Conservation (phyloP, 2,888 invertebrate species). For the Pediacus dermestoides region DNA sequence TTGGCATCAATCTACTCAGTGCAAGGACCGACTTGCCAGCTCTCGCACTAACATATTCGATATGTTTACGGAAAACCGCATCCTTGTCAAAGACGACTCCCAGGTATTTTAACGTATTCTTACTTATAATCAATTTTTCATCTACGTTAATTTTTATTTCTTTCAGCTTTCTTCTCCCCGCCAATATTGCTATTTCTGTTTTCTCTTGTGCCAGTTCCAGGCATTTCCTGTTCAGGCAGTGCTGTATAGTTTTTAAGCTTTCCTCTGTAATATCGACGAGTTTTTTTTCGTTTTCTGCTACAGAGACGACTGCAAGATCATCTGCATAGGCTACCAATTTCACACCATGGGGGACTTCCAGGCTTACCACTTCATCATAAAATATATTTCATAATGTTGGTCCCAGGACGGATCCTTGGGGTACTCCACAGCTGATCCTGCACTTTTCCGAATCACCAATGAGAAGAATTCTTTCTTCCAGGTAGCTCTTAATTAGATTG, state of each 20-base stretch:
- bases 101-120: constrained; percentile 7
- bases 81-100: constrained; percentile 7
- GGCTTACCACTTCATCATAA: constrained; percentile 10
- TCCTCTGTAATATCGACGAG: constrained; percentile 2
- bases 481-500: constrained; percentile 17
- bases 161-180: constrained; percentile 7
- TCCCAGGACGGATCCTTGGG: constrained; percentile 12
- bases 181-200: constrained; percentile 15
- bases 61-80: too few species aligned
- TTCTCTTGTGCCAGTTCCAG: constrained; percentile 14
- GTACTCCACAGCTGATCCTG: constrained; percentile 12
- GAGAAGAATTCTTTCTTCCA: constrained; percentile 9
- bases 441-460: neutral
- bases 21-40: too few species aligned
- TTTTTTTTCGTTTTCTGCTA: constrained; percentile 4
- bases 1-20: too few species aligned
- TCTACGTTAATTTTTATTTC: constrained; percentile 5
- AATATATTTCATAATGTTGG: constrained; percentile 8
- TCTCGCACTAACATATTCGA: too few species aligned
- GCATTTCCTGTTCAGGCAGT: constrained; percentile 7
- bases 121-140: neutral
- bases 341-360: constrained; percentile 2
- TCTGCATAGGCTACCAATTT: constrained; percentile 8
- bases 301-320: constrained; percentile 9
- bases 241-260: neutral